Base-by-base conservation (phyloP, 2,888 invertebrate species). In the Habrosyne pyritoides region DNA sequence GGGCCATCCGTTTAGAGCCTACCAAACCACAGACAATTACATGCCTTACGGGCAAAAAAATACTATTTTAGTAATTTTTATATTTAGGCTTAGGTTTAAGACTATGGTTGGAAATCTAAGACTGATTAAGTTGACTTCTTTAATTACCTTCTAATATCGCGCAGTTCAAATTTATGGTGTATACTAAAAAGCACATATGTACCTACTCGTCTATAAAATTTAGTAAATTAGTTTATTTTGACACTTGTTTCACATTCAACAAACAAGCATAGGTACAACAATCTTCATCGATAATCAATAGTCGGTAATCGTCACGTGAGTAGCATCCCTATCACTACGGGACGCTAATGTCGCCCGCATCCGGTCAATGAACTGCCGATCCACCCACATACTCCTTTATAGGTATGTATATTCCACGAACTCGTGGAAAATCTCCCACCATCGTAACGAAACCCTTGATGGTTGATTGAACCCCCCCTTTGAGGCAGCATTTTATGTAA, bases 331-430 rank as follows among this genome's bases (percentile, higher is more conserved):
- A 73, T n/a, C 59, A 61, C 71, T 55, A 72, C 66, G 65, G 81
- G 81, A 71, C 65, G 73, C 72, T 72, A 78, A 77, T 76, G 77
- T 67, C 62, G 69, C 75, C 73, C 73, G 75, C 69, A 77, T 69
- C 66, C 73, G 79, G 75, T 75, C 83, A 73, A 62, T 53, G 79
- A 82, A 67, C 50, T 36, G 53, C 57, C 58, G 60, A 56, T 60
- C 54, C 51, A 55, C 57, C 30, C 53, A 56, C 50, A 47, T 47
- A 22, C 18, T 12, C 12, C 14, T 12, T 14, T 14, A 14, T 12
- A 33, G 33, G 0, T 33, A 42, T n/a, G 50, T 46, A 46, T 18
- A 18, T 21, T 21, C 0, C 14, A 47, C 48, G n/a, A 22, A 28
- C 24, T 30, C 24, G 14, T 47, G 33, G 47, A 48, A 53, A 24